A percentile compares a stretch with the other conserved stretches of the same genome.
These are phyloP conservation scores for Sparus aurata DNA, from an alignment of 2,797 vertebrate genomes.

Conservation along the genomic window DNA sequence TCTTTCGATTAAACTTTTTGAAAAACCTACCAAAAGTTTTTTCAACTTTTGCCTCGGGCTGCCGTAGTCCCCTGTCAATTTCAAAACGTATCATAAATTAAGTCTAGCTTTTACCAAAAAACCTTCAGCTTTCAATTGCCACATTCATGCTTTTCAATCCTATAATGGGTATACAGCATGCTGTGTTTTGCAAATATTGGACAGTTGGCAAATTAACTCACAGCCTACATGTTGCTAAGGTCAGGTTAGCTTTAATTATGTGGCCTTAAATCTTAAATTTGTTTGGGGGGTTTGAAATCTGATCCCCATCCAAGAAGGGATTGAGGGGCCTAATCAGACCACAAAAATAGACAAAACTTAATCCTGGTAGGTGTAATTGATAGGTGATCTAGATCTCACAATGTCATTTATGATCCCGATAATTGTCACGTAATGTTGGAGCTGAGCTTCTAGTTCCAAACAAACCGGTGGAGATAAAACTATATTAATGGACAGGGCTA, in stretches of 20 bases:
- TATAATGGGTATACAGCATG: not conserved
- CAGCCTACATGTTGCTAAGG: not conserved
- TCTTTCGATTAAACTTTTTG: conserved; percentile 10
- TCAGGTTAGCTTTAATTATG: not conserved
- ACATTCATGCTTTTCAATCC: not conserved
- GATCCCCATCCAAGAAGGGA: not conserved
- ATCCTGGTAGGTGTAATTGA: conserved; percentile 13
- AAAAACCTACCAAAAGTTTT: conserved; percentile 5
- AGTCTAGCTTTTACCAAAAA: not conserved
- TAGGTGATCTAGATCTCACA: conserved; percentile 26
- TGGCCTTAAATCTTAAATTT: not conserved
- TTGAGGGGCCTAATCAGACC: not conserved
- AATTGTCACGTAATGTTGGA: conserved; percentile 31
- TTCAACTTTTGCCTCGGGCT: conserved; percentile 10
- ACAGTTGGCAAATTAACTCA: not conserved
- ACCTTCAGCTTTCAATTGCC: not conserved
- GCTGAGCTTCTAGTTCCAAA: conserved; percentile 23
- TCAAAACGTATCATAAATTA: not conserved
- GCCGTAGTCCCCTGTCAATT: not conserved
- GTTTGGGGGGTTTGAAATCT: not conserved
- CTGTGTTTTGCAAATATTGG: not conserved
- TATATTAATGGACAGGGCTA: conserved; percentile 12
- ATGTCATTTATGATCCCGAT: conserved; percentile 26
- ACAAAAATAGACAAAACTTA: conserved; percentile 33
- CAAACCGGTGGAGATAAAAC: conserved; percentile 20